These are phyloP conservation scores for Tympanuchus pallidicinctus DNA, from an alignment of 2,113 vertebrate species.

Conservation along the genomic window DNA sequence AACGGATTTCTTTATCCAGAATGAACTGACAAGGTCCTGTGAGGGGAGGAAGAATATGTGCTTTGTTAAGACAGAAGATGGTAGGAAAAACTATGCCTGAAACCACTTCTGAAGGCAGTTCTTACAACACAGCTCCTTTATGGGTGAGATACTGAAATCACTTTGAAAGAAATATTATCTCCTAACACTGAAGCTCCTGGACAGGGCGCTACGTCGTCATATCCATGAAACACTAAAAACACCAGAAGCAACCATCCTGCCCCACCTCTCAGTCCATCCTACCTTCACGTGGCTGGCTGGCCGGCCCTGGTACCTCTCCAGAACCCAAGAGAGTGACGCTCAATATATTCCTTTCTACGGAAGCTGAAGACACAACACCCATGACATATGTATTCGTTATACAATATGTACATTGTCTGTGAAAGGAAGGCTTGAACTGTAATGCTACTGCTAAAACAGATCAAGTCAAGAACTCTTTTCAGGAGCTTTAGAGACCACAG, in stretches of 20 bases:
- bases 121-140: neutral
- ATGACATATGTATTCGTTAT: neutral
- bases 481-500: neutral
- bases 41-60: neutral
- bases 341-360: neutral
- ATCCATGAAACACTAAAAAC: neutral
- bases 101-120: neutral
- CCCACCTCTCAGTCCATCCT: neutral
- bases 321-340: neutral
- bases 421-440: neutral
- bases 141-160: neutral
- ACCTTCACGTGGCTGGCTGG: neutral
- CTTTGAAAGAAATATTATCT: neutral
- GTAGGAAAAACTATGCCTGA: neutral
- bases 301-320: neutral
- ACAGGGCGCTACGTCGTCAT: neutral
- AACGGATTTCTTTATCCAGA: conserved; percentile 32
- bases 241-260: neutral
- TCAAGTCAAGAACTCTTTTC: neutral
- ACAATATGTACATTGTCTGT: neutral
- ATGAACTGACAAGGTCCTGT: conserved; percentile 44
- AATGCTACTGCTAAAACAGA: neutral
- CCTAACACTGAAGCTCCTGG: neutral
- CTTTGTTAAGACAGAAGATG: neutral
- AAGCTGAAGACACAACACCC: neutral